Conservation (phyloP, 2,113 vertebrate genomes). For the Albula glossodonta region DNA sequence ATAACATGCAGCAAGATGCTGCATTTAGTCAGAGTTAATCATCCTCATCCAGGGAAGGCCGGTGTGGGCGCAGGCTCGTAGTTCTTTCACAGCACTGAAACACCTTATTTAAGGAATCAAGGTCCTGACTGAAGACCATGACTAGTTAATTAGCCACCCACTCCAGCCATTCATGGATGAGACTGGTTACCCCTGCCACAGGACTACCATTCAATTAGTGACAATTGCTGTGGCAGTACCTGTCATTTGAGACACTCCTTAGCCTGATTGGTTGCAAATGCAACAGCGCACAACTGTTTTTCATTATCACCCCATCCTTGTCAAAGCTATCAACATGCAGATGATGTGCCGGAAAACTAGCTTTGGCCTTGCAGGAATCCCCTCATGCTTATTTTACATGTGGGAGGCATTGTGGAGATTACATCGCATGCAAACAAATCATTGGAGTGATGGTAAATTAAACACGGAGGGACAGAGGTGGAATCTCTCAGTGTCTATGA, state of each 20-base stretch:
- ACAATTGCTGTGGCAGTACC: no score
- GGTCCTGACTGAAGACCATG: no score
- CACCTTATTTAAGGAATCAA: no score
- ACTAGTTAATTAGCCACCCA: no score
- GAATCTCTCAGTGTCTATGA: neutral
- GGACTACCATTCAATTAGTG: no score
- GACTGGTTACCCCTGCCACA: no score
- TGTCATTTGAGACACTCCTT: neutral
- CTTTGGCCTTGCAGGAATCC: slow-evolving; percentile 25
- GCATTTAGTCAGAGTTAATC: no score
- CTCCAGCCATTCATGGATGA: no score
- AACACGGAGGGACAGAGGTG: slow-evolving; percentile 16
- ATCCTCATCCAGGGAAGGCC: no score
- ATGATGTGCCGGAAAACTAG: slow-evolving; percentile 16
- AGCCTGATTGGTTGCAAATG: neutral
- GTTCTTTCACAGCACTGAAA: no score
- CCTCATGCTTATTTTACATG: slow-evolving; percentile 37
- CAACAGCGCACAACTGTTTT: neutral
- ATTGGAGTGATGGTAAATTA: slow-evolving; percentile 16
- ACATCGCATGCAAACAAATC: slow-evolving; percentile 34
- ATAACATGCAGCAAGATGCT: no score
- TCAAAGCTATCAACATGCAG: slow-evolving; percentile 38
- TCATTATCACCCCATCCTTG: slow-evolving; percentile 2
- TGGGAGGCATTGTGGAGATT: slow-evolving; percentile 43
- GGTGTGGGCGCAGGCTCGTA: no score